Conservation (phyloP, 2,888 invertebrate genomes). For the Conops quadrifasciatus region DNA sequence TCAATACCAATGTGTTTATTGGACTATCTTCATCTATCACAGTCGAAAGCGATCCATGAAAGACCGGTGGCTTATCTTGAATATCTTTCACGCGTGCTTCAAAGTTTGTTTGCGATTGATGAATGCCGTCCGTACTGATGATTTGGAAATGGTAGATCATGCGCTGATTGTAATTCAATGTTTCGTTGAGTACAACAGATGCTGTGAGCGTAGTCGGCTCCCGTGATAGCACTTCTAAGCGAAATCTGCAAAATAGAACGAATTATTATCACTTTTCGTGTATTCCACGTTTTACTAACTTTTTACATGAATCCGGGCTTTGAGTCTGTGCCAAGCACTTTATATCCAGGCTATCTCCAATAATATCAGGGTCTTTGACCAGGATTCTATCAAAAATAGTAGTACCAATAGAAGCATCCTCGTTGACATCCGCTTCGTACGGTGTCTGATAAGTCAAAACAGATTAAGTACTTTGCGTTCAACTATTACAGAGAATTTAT, state of each 20-base stretch:
- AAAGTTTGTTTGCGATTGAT: conserved; percentile 77
- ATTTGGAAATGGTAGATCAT: conserved; percentile 81
- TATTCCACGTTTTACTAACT: conserved; percentile 49
- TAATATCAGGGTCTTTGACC: conserved; percentile 81
- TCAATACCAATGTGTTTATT: conserved; percentile 82
- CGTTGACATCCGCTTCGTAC: conserved; percentile 80
- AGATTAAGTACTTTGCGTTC: neutral
- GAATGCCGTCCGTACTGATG: conserved; percentile 80
- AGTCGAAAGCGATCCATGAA: conserved; percentile 80
- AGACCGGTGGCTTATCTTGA: conserved; percentile 87
- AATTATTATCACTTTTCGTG: neutral
- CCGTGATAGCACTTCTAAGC: conserved; percentile 55
- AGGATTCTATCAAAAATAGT: conserved; percentile 77
- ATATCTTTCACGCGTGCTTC: conserved; percentile 84
- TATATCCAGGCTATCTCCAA: conserved; percentile 83
- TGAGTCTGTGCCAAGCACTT: conserved; percentile 68
- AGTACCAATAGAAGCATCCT: conserved; percentile 77
- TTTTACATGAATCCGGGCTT: conserved; percentile 62
- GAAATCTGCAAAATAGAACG: conserved; percentile 53
- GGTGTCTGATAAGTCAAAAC: conserved; percentile 70
- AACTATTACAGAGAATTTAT: conserved; percentile 39
- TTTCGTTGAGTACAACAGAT: conserved; percentile 74
- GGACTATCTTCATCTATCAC: conserved; percentile 84
- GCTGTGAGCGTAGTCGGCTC: conserved; percentile 76
- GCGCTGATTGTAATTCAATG: conserved; percentile 79